Evolutionary conservation across 2,888 invertebrate species (phyloP).

Genomic region (Emmelina monodactyla): DNA sequence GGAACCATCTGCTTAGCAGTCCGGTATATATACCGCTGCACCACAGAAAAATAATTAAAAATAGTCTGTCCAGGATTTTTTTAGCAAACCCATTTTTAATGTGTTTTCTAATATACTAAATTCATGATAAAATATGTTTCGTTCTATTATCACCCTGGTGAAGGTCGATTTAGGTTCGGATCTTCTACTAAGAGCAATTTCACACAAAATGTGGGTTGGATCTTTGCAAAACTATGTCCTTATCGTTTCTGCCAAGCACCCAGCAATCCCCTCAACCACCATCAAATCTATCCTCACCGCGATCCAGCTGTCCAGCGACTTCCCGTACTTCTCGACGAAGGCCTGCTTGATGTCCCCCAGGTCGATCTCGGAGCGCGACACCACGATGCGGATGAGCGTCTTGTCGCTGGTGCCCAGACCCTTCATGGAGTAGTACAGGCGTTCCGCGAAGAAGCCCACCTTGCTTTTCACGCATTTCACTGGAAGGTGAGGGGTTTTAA

Average conservation of each 20-base stretch:
- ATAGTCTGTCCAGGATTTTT: too few species aligned
- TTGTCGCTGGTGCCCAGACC: slow-evolving; percentile 91
- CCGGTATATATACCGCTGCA: too few species aligned
- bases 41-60: too few species aligned
- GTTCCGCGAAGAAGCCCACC: slow-evolving; percentile 91
- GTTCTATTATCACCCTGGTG: too few species aligned
- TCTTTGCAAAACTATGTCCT: too few species aligned
- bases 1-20: too few species aligned
- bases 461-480: slow-evolving; percentile 90
- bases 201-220: neutral
- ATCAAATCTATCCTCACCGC: slow-evolving; percentile 84
- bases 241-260: too few species aligned
- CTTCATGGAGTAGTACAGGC: slow-evolving; percentile 89
- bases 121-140: too few species aligned
- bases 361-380: slow-evolving; percentile 91
- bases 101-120: too few species aligned
- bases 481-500: slow-evolving; percentile 47
- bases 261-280: too few species aligned
- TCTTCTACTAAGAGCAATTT: neutral
- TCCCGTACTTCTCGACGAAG: slow-evolving; percentile 84
- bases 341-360: slow-evolving; percentile 92
- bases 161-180: too few species aligned
- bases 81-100: too few species aligned
- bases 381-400: slow-evolving; percentile 89
- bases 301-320: slow-evolving; percentile 85